Conservation (phyloP, 2,113 vertebrate genomes). For the Pimephales promelas region DNA sequence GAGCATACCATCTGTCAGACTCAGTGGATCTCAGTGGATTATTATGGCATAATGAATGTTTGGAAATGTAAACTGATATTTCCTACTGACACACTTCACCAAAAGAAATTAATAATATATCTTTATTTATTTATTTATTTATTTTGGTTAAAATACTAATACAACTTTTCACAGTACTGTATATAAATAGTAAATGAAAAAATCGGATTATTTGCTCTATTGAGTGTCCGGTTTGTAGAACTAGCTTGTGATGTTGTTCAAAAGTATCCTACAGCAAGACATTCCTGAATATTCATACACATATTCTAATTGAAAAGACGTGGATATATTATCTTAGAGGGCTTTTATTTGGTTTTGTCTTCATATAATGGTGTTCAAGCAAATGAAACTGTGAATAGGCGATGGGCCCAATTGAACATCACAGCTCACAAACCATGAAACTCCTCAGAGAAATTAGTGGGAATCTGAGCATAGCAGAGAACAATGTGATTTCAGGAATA, state of each 20-base stretch:
- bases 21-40: too few relatives aligned
- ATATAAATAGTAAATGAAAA: neutral
- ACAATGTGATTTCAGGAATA: slow-evolving; percentile 37
- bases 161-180: too few relatives aligned
- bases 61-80: too few relatives aligned
- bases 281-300: slow-evolving; percentile 2
- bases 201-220: neutral
- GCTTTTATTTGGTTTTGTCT: slow-evolving; percentile 18
- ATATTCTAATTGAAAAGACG: slow-evolving; percentile 10
- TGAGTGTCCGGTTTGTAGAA: neutral
- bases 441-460: slow-evolving; percentile 39
- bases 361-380: slow-evolving; percentile 14
- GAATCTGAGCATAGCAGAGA: slow-evolving; percentile 25
- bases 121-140: too few relatives aligned
- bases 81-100: too few relatives aligned
- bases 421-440: slow-evolving; percentile 24
- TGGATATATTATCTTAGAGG: slow-evolving; percentile 2
- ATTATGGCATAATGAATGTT: too few relatives aligned
- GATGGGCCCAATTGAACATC: slow-evolving; percentile 29
- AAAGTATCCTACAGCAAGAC: slow-evolving; percentile 1
- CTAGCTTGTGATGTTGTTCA: neutral
- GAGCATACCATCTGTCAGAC: too few relatives aligned
- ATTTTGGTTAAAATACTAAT: too few relatives aligned
- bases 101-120: too few relatives aligned
- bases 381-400: slow-evolving; percentile 26